Base-by-base conservation (phyloP, 92 coral and sea anemone species). In the Epizoanthus ramosus region DNA sequence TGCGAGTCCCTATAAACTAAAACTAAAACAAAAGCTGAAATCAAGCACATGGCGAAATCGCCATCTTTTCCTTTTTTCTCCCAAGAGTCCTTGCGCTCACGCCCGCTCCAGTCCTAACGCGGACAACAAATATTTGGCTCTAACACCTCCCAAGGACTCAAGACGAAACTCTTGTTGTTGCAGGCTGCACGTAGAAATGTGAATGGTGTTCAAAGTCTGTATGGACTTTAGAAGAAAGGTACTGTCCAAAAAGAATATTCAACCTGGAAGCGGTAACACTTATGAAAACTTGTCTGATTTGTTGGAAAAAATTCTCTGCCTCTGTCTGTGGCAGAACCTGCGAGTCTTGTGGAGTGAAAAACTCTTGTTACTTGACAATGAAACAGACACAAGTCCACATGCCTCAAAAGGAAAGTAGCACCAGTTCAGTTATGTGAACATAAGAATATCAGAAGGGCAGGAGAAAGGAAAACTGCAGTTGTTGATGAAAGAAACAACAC, bases 161-260 rank as follows among this genome's bases (percentile, higher is more conserved):
- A 22, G 75, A 70, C 43, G 21, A 50, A 25, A 57, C 19, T 21
- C 83, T 5, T 77, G 83, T 53, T 77, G 83, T 25, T 77, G 83
- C 37, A 67, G 83, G 8, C 18, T 41, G 3, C 83, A 77, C 21
- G 83, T 58, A 5, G 71, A 77, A 12, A 60, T 54, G 39, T 17
- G 82, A 57, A 47, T 35, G 57, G 61, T 76, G 18, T 10, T 41
- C 17, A 14, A 76, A 14, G 15, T 17, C 8, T 63, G 80, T 54
- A 74, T 74, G 80, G 33, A 74, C 17, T 74, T 74, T 25, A 52
- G 71, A 74, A 13, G 63, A 41, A 19, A 19, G 31, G 64, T 74
- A 12, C 5, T 63, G 10, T 63, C 68, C 71, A 22, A 31, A 28
- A 50, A 4, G 57, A 60, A 10, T 23, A 7, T 17, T 19, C 56